Base-by-base conservation (phyloP, 1,140 invertebrate species). In the Cotesia glomerata region DNA sequence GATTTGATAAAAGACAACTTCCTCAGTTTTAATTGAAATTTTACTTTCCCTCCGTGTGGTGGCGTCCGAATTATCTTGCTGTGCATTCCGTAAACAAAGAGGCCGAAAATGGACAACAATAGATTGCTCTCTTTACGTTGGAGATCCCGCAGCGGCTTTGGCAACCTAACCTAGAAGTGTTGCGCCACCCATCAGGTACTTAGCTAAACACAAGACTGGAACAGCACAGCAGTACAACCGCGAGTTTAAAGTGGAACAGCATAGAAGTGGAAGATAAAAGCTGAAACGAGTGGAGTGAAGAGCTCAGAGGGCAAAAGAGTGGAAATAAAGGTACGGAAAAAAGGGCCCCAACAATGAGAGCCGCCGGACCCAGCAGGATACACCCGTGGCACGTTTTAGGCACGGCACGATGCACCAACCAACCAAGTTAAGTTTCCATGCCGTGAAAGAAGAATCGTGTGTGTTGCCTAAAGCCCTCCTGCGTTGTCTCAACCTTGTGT, bases 321-420 rank as follows among this genome's bases (percentile, higher is more conserved):
- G 39, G 63, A 66, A 54, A 74, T 7, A 45, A 45, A 45, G 39
- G 8, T 26, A 26, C 26, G 26, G 67, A 68, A 72, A 74, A 67
- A 66, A 36, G 61, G 54, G 77, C 77, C 74, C 72, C 74, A 81
- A 82, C 80, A 82, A 82, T 72, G 75, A 74, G 76, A 74, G 73
- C 73, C 76, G 73, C 78, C 75, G 76, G 56, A 74, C 80, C 5
- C 80, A 81, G 79, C 80, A 76, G 80, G 80, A 75, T 77, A 78
- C 74, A 71, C 71, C 70, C 76, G 77, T 75, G 74, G 75, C 74
- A 75, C 74, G 71, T 75, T 75, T 75, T 75, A 69, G 64, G 63
- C 74, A 75, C 71, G 74, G 61, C 71, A 74, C 78, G 71, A 75
- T 77, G 76, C 73, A 75, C 74, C 74, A 52, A 64, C 62, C 54